Conservation (phyloP, 1,140 invertebrate species). For the Bombus waltoni region DNA sequence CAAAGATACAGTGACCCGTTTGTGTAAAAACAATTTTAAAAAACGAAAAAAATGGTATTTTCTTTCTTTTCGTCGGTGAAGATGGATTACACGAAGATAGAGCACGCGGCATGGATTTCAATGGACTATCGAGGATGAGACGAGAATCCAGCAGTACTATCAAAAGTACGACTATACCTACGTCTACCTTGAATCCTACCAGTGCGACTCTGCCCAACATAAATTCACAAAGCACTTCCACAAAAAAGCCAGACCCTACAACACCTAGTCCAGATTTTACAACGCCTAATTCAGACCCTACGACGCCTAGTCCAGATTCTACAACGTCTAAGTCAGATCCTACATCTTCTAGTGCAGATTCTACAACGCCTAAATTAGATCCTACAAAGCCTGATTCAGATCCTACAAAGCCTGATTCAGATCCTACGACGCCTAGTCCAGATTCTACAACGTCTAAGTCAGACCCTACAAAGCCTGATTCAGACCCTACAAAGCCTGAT, state of each 20-base stretch:
- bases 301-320: neutral
- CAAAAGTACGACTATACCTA: slow-evolving; percentile 1
- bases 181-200: slow-evolving; percentile 4
- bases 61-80: slow-evolving; percentile 57
- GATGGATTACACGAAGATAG: slow-evolving; percentile 37
- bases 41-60: slow-evolving; percentile 39
- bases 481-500: neutral
- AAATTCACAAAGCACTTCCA: neutral
- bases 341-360: neutral
- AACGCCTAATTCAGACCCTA: too few species aligned
- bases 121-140: slow-evolving; percentile 30
- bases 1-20: neutral
- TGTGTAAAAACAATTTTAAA: neutral
- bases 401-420: too few species aligned
- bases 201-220: neutral
- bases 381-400: too few species aligned
- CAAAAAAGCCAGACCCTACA: slow-evolving; percentile 4
- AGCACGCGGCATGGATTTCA: neutral
- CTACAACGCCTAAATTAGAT: neutral
- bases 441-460: neutral
- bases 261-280: too few species aligned
- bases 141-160: slow-evolving; percentile 15
- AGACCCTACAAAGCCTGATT: neutral
- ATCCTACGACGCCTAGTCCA: too few species aligned
- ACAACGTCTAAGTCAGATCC: neutral